Conservation (phyloP, 2,113 vertebrate genomes). For the Callorhinus ursinus region DNA sequence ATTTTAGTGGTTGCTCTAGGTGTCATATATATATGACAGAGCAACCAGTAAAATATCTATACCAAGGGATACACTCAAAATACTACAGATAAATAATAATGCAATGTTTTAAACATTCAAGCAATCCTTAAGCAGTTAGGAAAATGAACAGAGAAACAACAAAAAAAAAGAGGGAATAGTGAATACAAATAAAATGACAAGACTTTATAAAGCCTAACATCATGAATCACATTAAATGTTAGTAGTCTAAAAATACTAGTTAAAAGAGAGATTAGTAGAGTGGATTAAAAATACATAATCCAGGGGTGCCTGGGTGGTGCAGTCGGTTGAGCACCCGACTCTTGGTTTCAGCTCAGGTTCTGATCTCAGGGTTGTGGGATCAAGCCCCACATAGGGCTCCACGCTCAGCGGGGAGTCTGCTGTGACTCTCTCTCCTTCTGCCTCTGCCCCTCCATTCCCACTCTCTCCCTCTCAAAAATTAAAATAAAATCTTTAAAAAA, state of each 20-base stretch:
- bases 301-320: neutral
- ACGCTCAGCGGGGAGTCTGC: neutral
- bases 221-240: neutral
- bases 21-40: neutral
- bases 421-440: neutral
- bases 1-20: too few relatives aligned
- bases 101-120: neutral
- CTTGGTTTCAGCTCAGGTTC: neutral
- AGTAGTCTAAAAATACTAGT: neutral
- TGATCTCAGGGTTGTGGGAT: neutral
- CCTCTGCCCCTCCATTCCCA: neutral
- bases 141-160: neutral
- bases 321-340: fast-evolving
- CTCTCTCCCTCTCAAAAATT: neutral
- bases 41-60: neutral
- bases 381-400: neutral
- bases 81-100: neutral
- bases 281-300: neutral
- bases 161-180: neutral
- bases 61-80: neutral
- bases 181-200: neutral
- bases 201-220: neutral
- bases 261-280: neutral
- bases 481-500: too few relatives aligned
- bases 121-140: neutral